Evolutionary conservation across 1,140 invertebrate genomes (phyloP).

Genomic region (Dinothrombium tinctorium): DNA sequence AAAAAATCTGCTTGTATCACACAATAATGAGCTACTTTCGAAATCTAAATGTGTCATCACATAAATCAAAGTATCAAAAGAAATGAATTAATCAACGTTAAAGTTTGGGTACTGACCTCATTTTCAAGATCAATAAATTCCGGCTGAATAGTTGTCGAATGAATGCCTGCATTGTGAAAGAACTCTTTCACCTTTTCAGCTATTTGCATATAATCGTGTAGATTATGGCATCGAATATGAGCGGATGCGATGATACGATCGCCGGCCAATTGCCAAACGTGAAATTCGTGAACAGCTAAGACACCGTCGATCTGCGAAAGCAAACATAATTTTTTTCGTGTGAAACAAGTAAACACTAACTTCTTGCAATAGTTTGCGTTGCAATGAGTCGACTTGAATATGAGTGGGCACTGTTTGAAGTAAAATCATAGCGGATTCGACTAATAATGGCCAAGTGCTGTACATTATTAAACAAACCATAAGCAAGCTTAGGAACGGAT

Average conservation of each 20-base stretch:
- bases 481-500: slow-evolving; percentile 56
- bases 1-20: neutral
- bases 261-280: slow-evolving; percentile 32
- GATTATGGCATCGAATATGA: slow-evolving; percentile 27
- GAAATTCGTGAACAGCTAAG: slow-evolving; percentile 31
- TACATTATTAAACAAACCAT: slow-evolving; percentile 28
- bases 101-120: slow-evolving; percentile 6
- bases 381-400: slow-evolving; percentile 25
- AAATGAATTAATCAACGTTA: neutral
- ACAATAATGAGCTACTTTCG: neutral
- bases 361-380: slow-evolving; percentile 22
- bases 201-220: slow-evolving; percentile 27
- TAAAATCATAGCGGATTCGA: slow-evolving; percentile 29
- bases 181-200: slow-evolving; percentile 67
- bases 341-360: slow-evolving; percentile 14
- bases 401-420: slow-evolving; percentile 32
- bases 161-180: slow-evolving; percentile 31
- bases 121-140: slow-evolving; percentile 22
- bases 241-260: slow-evolving; percentile 31
- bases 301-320: slow-evolving; percentile 26
- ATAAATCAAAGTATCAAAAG: neutral
- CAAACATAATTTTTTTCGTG: neutral
- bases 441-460: slow-evolving; percentile 28
- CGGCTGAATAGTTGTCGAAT: slow-evolving; percentile 33
- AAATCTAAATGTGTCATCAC: neutral